A percentile compares a stretch with the other conserved stretches of the same genome.
phyloP scores from a whole-genome alignment of 2,797 vertebrate species.

The Schizothorax lantsangensis region DNA sequence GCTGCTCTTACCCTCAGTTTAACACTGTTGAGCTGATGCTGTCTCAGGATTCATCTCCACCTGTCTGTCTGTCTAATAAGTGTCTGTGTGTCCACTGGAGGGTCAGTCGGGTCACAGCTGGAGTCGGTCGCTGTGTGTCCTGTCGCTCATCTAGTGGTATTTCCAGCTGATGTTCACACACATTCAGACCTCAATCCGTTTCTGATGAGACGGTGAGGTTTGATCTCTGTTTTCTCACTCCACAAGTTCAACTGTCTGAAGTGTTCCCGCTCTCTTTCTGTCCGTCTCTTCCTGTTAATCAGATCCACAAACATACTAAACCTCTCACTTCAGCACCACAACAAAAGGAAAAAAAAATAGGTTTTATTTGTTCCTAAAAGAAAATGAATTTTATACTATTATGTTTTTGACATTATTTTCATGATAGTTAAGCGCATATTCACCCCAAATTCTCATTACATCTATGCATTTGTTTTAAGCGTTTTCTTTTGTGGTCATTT shows the following conservation, averaged over 20 bases:
- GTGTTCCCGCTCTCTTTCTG: neutral
- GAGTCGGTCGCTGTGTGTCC: constrained; percentile 59
- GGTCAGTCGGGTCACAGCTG: constrained; percentile 74
- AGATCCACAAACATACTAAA: constrained; percentile 32
- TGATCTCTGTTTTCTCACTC: constrained; percentile 58
- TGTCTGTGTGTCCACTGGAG: constrained; percentile 66
- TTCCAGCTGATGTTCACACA: constrained; percentile 71
- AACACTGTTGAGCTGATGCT: neutral
- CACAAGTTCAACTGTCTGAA: constrained; percentile 50
- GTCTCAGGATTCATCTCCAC: constrained; percentile 62
- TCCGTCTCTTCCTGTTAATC: constrained; percentile 1
- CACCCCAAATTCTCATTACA: neutral
- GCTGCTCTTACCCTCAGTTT: neutral
- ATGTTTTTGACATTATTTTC: neutral
- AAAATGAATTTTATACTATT: neutral
- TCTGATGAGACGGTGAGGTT: constrained; percentile 70
- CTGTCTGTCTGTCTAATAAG: constrained; percentile 68
- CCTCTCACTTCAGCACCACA: neutral
- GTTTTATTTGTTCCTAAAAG: neutral
- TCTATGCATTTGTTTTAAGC: neutral
- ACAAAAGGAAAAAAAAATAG: neutral
- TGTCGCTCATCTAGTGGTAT: constrained; percentile 59
- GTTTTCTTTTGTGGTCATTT: neutral
- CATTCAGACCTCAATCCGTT: constrained; percentile 66
- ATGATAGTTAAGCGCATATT: neutral